A percentile compares a stretch with the other conserved stretches of the same genome.
Evolutionary conservation across 37 sponge, comb jelly and placozoan genomes (phyloP).

Genomic region (Halisarca cf. caerulea): DNA sequence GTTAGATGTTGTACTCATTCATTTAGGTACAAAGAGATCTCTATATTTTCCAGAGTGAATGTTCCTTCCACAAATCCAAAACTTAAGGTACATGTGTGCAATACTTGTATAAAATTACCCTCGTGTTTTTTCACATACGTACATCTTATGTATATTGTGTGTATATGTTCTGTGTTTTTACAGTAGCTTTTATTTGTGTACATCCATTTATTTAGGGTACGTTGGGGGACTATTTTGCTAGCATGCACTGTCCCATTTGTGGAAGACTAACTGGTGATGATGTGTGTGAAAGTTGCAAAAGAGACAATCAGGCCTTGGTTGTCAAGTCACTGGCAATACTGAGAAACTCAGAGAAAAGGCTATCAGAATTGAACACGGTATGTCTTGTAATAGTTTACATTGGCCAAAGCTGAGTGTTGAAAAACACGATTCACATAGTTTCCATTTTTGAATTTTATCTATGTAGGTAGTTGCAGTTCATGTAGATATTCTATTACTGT

Average conservation of each 20-base stretch:
- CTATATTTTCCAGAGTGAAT: not conserved
- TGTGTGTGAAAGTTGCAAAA: slow-evolving; percentile 53
- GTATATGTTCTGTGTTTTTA: not conserved
- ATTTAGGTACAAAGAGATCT: not conserved
- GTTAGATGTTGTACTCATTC: not conserved
- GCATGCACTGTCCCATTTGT: slow-evolving; percentile 81
- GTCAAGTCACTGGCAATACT: not conserved
- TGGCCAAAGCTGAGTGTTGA: too few relatives aligned
- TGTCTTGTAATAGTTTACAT: not conserved
- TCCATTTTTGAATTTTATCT: too few relatives aligned
- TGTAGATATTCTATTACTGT: too few relatives aligned
- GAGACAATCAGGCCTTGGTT: slow-evolving; percentile 49
- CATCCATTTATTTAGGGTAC: too few relatives aligned
- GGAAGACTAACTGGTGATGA: slow-evolving; percentile 54
- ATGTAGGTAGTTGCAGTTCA: too few relatives aligned
- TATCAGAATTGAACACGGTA: not conserved
- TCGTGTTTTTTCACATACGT: too few relatives aligned
- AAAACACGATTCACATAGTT: too few relatives aligned
- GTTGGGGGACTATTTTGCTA: slow-evolving; percentile 79
- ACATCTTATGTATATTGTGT: not conserved
- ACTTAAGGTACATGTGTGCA: not conserved
- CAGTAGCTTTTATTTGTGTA: too few relatives aligned
- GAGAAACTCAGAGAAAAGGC: not conserved
- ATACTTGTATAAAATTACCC: too few relatives aligned
- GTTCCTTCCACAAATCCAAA: not conserved